These are phyloP conservation scores for Osmoderma eremita DNA, from an alignment of 2,888 invertebrate species.

Conservation along the genomic window DNA sequence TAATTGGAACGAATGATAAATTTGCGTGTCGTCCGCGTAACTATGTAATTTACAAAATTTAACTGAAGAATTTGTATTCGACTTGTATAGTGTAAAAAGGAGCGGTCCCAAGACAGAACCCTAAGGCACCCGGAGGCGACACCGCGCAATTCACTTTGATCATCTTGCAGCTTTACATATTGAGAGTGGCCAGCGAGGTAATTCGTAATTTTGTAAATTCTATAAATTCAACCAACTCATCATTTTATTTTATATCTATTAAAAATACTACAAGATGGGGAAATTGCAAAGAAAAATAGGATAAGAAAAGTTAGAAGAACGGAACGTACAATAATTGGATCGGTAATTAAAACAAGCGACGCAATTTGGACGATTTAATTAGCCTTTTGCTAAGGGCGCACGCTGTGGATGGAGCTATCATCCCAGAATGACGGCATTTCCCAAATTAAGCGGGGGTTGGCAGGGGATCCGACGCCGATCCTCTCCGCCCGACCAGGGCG, in stretches of 20 bases:
- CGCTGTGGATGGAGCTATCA: slow-evolving; percentile 23
- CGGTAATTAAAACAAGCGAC: slow-evolving; percentile 51
- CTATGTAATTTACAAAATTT: too few species aligned
- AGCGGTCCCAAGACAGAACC: too few species aligned
- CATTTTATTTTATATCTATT: background rate
- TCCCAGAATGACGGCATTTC: background rate
- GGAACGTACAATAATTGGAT: slow-evolving; percentile 50
- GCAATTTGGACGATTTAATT: slow-evolving; percentile 55
- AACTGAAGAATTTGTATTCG: too few species aligned
- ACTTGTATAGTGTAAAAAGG: too few species aligned
- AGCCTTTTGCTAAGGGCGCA: slow-evolving; percentile 43
- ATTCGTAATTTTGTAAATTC: slow-evolving; percentile 22
- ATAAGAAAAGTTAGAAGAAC: slow-evolving; percentile 9
- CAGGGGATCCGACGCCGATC: slow-evolving; percentile 17
- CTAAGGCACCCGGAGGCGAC: too few species aligned
- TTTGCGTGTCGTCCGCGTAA: too few species aligned
- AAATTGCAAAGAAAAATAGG: background rate
- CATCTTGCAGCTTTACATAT: too few species aligned
- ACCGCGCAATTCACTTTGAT: too few species aligned
- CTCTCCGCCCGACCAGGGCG: background rate
- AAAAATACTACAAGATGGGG: too few species aligned
- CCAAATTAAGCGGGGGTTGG: background rate
- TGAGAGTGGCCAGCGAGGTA: too few species aligned
- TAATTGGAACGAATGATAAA: too few species aligned
- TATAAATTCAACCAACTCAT: background rate